Evolutionary conservation across 2,797 vertebrate genomes (phyloP), one percentile per base, ranked within the genome.

Genomic region (Euthynnus affinis): DNA sequence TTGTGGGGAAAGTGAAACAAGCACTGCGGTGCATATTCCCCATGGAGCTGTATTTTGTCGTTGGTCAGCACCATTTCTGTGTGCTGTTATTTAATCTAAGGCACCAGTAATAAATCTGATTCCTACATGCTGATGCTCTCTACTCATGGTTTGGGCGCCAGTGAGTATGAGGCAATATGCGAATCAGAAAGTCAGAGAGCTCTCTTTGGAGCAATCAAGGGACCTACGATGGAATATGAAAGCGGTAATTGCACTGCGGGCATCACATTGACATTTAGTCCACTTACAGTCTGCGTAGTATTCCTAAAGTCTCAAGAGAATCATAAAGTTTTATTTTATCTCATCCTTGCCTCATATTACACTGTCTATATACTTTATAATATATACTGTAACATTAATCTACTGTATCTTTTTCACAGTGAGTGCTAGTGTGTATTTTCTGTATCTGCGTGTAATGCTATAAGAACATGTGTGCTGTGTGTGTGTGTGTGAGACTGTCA

Each of bases 81-180:
- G 56, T 57, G 73, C 76, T 69, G 78, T 78, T 91, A 90, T 88
- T 92, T 84, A 85, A 89, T 88, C 87, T 74, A 51, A 63, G 80
- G 60, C 78, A 83, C 68, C 62, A 14, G 81, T 81, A 80, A 90
- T 88, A 87, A 83, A 88, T 92, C 85, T 71, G 77, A 85, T 76
- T 83, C 78, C 52, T 66, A 71, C 67, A 34, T 1, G 17, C 76
- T 63, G 71, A 85, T 76, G 78, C 57, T 59, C 67, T 70, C 32
- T 14, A 1, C 53, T 74, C 42, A 64, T 51, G 58, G 57, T 77
- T 71, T 42, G 74, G 84, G 68, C 15, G 60, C 77, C 32, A 53
- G 75, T 22, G 56, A 80, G 62, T 69, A 61, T 1, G 9, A 81
- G 53, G 82, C 68, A 64, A 53, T 75, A 58, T 53, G 71, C n/a